Base-by-base conservation (phyloP, 2,113 vertebrate species). In the Bolborhynchus lineola region DNA sequence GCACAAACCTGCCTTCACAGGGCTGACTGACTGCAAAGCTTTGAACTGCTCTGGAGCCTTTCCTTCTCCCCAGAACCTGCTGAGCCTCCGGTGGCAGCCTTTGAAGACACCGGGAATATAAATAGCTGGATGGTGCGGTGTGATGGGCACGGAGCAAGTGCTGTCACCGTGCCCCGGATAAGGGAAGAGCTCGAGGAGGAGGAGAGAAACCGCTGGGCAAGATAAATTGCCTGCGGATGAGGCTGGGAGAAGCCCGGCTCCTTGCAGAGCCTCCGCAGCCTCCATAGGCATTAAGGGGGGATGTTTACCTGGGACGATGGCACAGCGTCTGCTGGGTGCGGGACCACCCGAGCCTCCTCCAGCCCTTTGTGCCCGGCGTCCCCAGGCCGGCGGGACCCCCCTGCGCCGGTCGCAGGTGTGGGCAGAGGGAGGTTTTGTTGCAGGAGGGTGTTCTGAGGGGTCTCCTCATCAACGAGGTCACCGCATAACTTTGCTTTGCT, bases 61-160 rank as follows among this genome's bases (percentile, higher is more conserved):
- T 64, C 2, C 80, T 92, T 68, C 0, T 1, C 9, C 23, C 3
- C 20, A 3, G 80, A 79, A 37, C 17, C 52, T 31, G 88, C 75
- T 0, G 29, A 75, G 92, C 18, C 25, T 72, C 39, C 90, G 0
- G 23, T 13, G 12, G 42, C 84, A 12, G 82, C 46, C 90, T 91
- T 93, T 90, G 76, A 92, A 92, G 29, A 60, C 5, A 35, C 80
- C 1, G 6, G 89, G 89, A 91, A 71, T 94, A 95, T 90, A 93
- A 93, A 93, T 93, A 95, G 96, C 93, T 44, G 92, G 92, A 85
- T 96, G 95, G 96, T 6, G 31, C 37, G 46, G 86, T 29, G 5
- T 8, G 76, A 96, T 68, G 93, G 96, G 89, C 41, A 11, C 91
- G 82, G 76, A 95, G 96, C 91, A 82, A 97, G 90, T 77, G 81